Base-by-base conservation (phyloP, 2,113 vertebrate species). In the Athene noctua region DNA sequence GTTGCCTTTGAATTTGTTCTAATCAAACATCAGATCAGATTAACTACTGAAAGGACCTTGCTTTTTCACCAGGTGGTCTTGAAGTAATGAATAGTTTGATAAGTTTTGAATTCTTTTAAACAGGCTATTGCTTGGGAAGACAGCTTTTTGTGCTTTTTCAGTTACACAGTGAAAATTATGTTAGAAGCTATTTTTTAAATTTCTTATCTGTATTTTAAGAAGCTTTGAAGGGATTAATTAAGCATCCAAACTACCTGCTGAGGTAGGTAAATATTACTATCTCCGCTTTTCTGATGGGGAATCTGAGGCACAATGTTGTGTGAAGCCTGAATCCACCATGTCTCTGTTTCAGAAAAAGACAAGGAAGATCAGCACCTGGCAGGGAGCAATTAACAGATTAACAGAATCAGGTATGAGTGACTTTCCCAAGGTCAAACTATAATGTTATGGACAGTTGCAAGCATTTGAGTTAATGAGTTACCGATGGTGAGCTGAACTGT, bases 171-270 rank as follows among this genome's bases (percentile, higher is more conserved):
- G 62, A 88, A 97, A 95, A 88, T 62, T 40, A 61, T 74, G 74
- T 88, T 81, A 40, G 77, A 82, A 79, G 47, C 42, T 88, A 29
- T 73, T 70, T 84, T 36, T 74, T 79, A 82, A 92, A 57, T 47
- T 92, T 88, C 81, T 94, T 91, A 80, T 94, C 86, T 96, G 15
- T 62, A 58, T 71, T 92, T 91, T 95, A 93, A 79, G 88, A 74
- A 82, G 90, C 81, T 94, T 96, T 94, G 70, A 47, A 94, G 95
- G 73, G 44, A 96, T 94, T 97, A 95, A 93, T 95, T 94, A 97
- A 93, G 40, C 82, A 86, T 94, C 71, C 71, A 85, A 82, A 87
- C 36, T 78, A 87, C 73, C 80, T 93, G 71, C 80, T 80, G 92
- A 96, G 68, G 46, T 88, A 93, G 55, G 87, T 94, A 88, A 92